phyloP scores from a whole-genome alignment of 2,888 invertebrate genomes.

The Abscondita cerata region DNA sequence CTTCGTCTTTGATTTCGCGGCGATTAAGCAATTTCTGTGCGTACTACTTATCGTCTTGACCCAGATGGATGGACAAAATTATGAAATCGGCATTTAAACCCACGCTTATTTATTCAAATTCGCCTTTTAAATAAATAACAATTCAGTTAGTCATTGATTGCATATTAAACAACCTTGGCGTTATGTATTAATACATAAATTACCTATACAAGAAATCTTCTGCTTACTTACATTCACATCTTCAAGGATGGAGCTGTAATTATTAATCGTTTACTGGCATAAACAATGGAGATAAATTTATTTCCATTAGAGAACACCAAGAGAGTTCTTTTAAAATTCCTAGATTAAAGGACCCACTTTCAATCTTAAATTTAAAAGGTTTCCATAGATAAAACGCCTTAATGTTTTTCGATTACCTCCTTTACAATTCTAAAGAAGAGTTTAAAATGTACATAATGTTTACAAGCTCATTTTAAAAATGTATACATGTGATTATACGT shows the following conservation, averaged over 20 bases:
- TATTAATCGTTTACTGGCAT: not conserved
- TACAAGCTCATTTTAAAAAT: slow-evolving; percentile 8
- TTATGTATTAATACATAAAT: not conserved
- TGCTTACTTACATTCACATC: not conserved
- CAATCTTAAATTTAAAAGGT: slow-evolving; percentile 7
- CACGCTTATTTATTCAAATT: not conserved
- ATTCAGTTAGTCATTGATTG: not conserved
- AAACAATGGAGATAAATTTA: slow-evolving; percentile 3
- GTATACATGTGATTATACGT: slow-evolving; percentile 7
- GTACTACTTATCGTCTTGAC: not conserved
- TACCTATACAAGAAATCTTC: slow-evolving; percentile 3
- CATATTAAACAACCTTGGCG: slow-evolving; percentile 9
- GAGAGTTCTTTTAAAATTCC: slow-evolving; percentile 35
- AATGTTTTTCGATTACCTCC: slow-evolving; percentile 3
- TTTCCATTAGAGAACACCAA: not conserved
- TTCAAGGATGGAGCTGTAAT: not conserved
- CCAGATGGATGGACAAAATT: not conserved
- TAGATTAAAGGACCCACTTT: slow-evolving; percentile 10
- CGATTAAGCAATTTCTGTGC: slow-evolving; percentile 1
- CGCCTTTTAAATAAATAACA: slow-evolving; percentile 9
- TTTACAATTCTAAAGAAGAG: not conserved
- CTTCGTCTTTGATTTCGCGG: not conserved
- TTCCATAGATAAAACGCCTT: slow-evolving; percentile 3
- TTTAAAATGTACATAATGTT: slow-evolving; percentile 10
- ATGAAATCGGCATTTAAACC: not conserved